Evolutionary conservation across 30 jellyfish, hydroid and myxozoan species (phyloP).

Genomic region (Aurelia aurita): DNA sequence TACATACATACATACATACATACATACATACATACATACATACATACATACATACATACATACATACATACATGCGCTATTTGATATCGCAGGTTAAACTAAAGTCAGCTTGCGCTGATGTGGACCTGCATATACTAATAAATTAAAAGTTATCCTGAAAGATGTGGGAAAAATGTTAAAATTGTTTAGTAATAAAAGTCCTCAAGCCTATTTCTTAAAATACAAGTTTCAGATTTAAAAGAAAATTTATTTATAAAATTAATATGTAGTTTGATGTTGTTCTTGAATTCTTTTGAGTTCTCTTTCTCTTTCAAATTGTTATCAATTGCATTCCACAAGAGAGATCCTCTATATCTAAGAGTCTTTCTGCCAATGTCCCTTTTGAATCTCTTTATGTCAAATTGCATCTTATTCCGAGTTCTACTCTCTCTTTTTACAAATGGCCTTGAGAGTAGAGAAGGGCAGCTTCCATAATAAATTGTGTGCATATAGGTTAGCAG

Average conservation of each 20-base stretch:
- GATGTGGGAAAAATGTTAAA: neutral
- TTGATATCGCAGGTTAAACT: constrained; percentile 7
- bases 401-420: no score
- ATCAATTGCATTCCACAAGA: no score
- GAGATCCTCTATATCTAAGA: no score
- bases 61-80: constrained; percentile 9
- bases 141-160: neutral
- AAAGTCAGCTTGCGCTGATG: no score
- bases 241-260: no score
- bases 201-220: no score
- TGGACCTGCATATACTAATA: constrained; percentile 25
- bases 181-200: no score
- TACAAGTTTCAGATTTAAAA: no score
- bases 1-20: constrained; percentile 2
- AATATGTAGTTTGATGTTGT: constrained; percentile 31
- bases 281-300: constrained; percentile 27
- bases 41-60: constrained; percentile 3
- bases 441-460: constrained; percentile 15
- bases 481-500: constrained; percentile 29
- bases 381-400: no score
- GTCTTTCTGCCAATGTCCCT: no score
- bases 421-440: constrained; percentile 9
- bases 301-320: constrained; percentile 14
- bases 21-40: constrained; percentile 2
- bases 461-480: constrained; percentile 34